Conservation (phyloP, 2,797 vertebrate species). For the Darevskia mixta region DNA sequence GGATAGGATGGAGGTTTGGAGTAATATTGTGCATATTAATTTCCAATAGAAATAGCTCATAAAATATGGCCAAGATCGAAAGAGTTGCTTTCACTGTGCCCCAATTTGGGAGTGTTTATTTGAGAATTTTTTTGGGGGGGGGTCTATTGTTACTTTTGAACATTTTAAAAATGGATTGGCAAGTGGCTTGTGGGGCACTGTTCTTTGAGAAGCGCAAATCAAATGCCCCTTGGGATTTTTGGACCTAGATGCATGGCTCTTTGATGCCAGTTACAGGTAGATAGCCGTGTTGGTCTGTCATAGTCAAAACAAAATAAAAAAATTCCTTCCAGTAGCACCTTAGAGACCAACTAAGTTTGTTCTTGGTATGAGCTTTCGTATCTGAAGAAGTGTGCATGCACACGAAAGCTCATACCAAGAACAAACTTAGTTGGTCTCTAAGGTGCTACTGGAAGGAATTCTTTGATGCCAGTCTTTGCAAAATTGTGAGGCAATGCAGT, state of each 20-base stretch:
- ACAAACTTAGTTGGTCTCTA: no score
- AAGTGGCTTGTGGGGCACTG: no score
- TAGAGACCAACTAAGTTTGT: no score
- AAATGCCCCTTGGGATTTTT: no score
- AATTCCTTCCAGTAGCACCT: no score
- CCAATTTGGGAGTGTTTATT: background rate
- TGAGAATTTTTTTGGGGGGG: background rate
- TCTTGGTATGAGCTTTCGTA: no score
- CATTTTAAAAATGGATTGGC: background rate
- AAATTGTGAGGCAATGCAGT: background rate
- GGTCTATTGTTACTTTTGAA: no score
- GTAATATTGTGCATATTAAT: background rate
- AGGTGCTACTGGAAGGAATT: no score
- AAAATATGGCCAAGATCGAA: background rate
- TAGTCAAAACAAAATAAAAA: no score
- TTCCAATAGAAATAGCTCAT: background rate
- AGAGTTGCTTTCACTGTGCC: background rate
- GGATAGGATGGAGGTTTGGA: background rate
- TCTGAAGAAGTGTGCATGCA: no score
- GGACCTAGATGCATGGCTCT: background rate
- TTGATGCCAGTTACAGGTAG: background rate
- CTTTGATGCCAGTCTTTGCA: background rate
- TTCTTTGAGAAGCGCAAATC: background rate
- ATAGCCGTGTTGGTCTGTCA: no score
- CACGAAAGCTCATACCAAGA: no score